These are phyloP conservation scores for Coptodon rendalli DNA, from an alignment of 2,113 vertebrate species.

Conservation along the genomic window DNA sequence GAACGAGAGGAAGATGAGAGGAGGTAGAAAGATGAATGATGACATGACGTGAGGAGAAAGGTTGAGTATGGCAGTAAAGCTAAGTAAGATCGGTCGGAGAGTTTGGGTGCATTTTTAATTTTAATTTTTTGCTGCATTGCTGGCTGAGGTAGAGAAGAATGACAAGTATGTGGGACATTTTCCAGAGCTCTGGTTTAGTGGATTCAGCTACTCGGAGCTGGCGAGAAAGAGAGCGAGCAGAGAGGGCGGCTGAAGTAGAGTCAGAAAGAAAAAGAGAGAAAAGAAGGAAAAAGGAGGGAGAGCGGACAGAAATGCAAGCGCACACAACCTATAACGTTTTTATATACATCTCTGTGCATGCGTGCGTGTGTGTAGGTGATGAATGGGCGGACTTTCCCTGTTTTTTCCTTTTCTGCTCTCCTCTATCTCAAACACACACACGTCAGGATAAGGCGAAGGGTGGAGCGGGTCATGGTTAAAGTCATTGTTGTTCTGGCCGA, in stretches of 20 bases:
- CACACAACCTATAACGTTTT: not conserved
- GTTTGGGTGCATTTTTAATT: not conserved
- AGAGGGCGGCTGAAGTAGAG: not conserved
- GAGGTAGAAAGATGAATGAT: not conserved
- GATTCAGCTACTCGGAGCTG: constrained; percentile 26
- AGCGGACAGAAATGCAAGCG: not conserved
- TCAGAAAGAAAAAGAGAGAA: not conserved
- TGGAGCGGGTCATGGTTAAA: constrained; percentile 61
- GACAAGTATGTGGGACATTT: constrained; percentile 73
- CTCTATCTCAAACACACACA: constrained; percentile 10
- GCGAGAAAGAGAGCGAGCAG: not conserved
- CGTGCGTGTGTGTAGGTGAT: not conserved
- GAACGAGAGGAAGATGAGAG: not conserved
- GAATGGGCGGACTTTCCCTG: constrained; percentile 27
- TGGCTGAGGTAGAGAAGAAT: constrained; percentile 63
- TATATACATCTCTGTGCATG: not conserved
- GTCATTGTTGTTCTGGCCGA: constrained; percentile 72
- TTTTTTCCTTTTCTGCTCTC: constrained; percentile 19
- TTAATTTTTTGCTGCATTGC: not conserved
- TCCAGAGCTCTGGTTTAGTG: constrained; percentile 65
- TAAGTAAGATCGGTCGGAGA: not conserved
- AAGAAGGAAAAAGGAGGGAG: not conserved
- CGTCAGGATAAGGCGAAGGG: constrained; percentile 42
- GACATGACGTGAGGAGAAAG: constrained; percentile 2
- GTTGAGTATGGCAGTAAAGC: not conserved